Conservation (phyloP, 2,888 invertebrate species). For the Nemapogon koenigi region DNA sequence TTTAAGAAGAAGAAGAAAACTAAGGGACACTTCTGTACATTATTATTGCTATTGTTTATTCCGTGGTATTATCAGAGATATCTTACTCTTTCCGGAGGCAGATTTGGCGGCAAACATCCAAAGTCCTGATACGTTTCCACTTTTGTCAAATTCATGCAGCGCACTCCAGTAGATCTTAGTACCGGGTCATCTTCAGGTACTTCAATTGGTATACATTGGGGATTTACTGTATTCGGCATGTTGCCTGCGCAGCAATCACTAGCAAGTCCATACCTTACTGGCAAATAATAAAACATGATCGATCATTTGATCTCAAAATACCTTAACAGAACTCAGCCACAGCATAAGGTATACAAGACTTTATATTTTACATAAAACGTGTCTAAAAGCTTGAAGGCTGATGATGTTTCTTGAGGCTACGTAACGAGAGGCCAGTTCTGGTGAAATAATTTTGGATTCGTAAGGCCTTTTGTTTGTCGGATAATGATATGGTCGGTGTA, state of each 20-base stretch:
- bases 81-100: constrained; percentile 10
- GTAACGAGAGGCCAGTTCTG: too few relatives aligned
- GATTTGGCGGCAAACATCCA: constrained; percentile 8
- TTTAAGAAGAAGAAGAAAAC: too few relatives aligned
- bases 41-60: too few relatives aligned
- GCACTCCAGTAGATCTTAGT: constrained; percentile 1
- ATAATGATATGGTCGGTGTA: too few relatives aligned
- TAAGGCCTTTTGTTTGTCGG: too few relatives aligned
- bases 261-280: background rate
- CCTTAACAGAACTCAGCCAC: background rate
- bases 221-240: constrained; percentile 21
- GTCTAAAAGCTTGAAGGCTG: too few relatives aligned
- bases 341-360: too few relatives aligned
- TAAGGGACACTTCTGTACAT: too few relatives aligned
- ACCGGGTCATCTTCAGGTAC: constrained; percentile 12
- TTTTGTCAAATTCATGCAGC: constrained; percentile 10
- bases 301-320: background rate
- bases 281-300: background rate
- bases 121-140: constrained; percentile 8
- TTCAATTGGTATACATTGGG: constrained; percentile 19
- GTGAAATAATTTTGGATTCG: too few relatives aligned
- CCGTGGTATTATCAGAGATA: too few relatives aligned
- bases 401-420: too few relatives aligned
- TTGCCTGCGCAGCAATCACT: constrained; percentile 19
- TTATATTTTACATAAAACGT: too few relatives aligned